Evolutionary conservation across 2,797 vertebrate genomes (phyloP).

Genomic region (Sebastes variabilis): DNA sequence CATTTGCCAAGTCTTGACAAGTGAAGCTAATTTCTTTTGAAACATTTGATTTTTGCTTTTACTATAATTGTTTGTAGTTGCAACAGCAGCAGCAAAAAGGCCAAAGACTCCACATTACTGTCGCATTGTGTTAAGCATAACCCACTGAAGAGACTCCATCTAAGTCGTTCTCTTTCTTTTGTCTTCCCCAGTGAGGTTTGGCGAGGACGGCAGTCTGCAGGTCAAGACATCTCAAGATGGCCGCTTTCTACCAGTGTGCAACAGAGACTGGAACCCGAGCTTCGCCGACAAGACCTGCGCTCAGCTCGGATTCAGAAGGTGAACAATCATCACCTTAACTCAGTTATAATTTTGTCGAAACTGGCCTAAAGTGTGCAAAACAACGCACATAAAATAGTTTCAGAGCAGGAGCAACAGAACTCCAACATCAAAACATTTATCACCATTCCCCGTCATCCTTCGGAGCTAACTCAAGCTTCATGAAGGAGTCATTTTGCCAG

Average conservation of each 20-base stretch:
- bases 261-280: slow-evolving; percentile 73
- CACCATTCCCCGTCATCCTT: neutral
- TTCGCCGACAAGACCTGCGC: slow-evolving; percentile 83
- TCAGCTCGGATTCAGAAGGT: slow-evolving; percentile 89
- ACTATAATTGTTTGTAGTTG: neutral
- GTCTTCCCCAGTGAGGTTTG: slow-evolving; percentile 84
- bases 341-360: neutral
- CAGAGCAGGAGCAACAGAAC: neutral
- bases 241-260: slow-evolving; percentile 89
- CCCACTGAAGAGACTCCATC: neutral
- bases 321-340: slow-evolving; percentile 4
- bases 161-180: neutral
- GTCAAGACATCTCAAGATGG: slow-evolving; percentile 79
- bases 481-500: neutral
- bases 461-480: neutral
- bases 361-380: neutral
- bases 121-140: neutral
- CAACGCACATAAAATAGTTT: neutral
- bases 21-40: neutral
- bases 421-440: neutral
- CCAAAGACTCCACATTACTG: neutral
- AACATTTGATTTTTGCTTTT: neutral
- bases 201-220: slow-evolving; percentile 70
- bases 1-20: neutral
- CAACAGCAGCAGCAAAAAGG: neutral